These are phyloP conservation scores for Mongoloraphidia duomilia DNA, from an alignment of 2,888 invertebrate species.

Conservation along the genomic window DNA sequence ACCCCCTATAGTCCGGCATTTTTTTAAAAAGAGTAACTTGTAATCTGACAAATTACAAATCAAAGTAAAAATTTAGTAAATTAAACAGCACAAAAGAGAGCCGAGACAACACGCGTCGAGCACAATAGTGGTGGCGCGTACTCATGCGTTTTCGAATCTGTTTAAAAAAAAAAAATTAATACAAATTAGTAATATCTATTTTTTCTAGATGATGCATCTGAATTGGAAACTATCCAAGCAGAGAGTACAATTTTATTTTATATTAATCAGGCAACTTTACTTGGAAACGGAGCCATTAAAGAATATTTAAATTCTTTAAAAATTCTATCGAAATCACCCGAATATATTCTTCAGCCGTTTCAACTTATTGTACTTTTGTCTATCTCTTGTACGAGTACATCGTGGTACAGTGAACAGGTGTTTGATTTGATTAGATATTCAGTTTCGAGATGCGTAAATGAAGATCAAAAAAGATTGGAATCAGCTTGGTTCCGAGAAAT, in stretches of 20 bases:
- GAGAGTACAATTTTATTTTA: constrained; percentile 48
- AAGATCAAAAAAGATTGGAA: constrained; percentile 22
- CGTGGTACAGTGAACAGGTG: constrained; percentile 30
- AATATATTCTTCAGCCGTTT: constrained; percentile 46
- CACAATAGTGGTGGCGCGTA: no score
- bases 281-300: constrained; percentile 30
- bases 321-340: constrained; percentile 37
- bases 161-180: no score
- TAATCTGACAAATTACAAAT: no score
- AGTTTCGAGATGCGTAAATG: constrained; percentile 22
- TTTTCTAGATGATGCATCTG: constrained; percentile 27
- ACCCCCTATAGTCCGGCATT: no score
- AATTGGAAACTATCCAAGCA: constrained; percentile 38
- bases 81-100: no score
- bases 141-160: no score
- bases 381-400: constrained; percentile 32
- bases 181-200: not conserved
- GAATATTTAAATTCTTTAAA: constrained; percentile 32
- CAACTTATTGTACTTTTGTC: constrained; percentile 42
- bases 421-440: constrained; percentile 27
- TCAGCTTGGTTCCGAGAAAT: constrained; percentile 42
- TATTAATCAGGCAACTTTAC: constrained; percentile 31
- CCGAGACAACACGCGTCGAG: no score
- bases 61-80: no score
- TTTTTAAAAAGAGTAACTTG: no score